Evolutionary conservation across 2,113 vertebrate species (phyloP).

Genomic region (Orcinus orca): DNA sequence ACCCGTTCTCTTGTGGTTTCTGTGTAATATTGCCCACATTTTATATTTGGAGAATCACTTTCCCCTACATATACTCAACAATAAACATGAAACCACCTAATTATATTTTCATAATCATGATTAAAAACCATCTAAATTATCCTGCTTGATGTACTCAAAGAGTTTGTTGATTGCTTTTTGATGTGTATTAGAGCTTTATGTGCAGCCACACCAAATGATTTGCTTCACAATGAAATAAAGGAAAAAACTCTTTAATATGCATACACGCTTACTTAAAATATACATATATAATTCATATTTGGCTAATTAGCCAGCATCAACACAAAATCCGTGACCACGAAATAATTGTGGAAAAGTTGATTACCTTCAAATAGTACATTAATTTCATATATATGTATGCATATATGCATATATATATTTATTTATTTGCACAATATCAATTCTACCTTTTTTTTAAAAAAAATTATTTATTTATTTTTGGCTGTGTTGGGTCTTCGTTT

Average conservation of each 20-base stretch:
- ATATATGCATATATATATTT: too few relatives aligned
- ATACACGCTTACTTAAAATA: constrained; percentile 78
- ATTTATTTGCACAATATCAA: constrained; percentile 46
- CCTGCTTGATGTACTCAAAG: constrained; percentile 84
- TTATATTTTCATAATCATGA: constrained; percentile 86
- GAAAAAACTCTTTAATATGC: constrained; percentile 71
- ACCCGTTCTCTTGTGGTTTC: constrained; percentile 68
- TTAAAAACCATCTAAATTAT: constrained; percentile 86
- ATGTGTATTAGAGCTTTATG: constrained; percentile 82
- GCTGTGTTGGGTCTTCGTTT: too few relatives aligned
- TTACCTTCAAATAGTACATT: constrained; percentile 81
- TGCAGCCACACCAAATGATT: constrained; percentile 81
- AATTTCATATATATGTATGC: constrained; percentile 61
- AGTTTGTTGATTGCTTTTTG: constrained; percentile 87
- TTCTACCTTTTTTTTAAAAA: constrained; percentile 61
- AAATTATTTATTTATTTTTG: too few relatives aligned
- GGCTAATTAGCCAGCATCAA: constrained; percentile 83
- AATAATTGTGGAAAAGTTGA: constrained; percentile 80
- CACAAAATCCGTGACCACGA: constrained; percentile 74
- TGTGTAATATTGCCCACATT: constrained; percentile 77
- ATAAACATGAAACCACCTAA: constrained; percentile 84
- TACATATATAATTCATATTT: constrained; percentile 82
- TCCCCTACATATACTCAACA: constrained; percentile 78
- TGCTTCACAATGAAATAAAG: constrained; percentile 80
- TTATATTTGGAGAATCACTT: constrained; percentile 83